A percentile compares a stretch with the other conserved stretches of the same genome.
These are phyloP conservation scores for Pheucticus melanocephalus DNA, from an alignment of 2,113 vertebrate species.

Conservation along the genomic window DNA sequence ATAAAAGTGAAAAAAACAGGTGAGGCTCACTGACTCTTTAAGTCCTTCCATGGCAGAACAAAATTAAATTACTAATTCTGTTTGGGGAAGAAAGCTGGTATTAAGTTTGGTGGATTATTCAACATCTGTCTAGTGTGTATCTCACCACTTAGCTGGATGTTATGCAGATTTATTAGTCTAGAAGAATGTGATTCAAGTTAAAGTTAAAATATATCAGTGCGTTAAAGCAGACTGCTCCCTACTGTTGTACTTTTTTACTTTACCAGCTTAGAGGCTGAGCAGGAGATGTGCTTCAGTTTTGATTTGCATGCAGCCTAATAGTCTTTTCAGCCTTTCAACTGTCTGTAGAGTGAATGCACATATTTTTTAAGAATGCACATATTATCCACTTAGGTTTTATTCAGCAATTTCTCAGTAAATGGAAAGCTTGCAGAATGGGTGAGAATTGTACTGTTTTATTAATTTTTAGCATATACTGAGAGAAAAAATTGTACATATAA, in stretches of 20 bases:
- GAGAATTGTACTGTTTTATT: not conserved
- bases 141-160: not conserved
- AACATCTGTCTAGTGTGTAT: not conserved
- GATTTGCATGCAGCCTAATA: not conserved
- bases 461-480: not conserved
- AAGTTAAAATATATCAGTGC: not conserved
- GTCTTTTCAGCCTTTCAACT: not conserved
- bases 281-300: not conserved
- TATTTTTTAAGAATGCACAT: not conserved
- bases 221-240: not conserved
- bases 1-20: not conserved
- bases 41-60: not conserved
- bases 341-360: not conserved
- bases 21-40: not conserved
- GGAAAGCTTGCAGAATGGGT: not conserved
- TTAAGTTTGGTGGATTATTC: constrained; percentile 17
- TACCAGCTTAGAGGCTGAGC: not conserved
- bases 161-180: not conserved
- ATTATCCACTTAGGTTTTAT: not conserved
- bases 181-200: not conserved
- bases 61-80: constrained; percentile 14
- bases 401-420: not conserved
- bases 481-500: not conserved
- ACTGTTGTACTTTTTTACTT: not conserved
- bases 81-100: not conserved